These are phyloP conservation scores for Mionectes olivaceus DNA, from an alignment of 2,797 vertebrate species.

Conservation along the genomic window DNA sequence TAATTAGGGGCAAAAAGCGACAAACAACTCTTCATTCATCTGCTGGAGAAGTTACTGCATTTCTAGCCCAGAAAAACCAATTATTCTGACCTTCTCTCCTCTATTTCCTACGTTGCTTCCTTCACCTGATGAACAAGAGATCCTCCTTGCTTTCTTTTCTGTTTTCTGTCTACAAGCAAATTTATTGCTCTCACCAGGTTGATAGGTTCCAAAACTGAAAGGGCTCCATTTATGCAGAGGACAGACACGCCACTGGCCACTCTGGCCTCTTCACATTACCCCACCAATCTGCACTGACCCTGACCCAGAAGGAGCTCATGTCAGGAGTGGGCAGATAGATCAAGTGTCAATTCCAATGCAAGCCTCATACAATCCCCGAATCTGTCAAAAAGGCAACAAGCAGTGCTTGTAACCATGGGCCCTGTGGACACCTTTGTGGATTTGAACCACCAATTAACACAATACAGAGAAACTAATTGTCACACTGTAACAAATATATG, in stretches of 20 bases:
- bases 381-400: not conserved
- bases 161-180: constrained; percentile 36
- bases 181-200: constrained; percentile 16
- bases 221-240: constrained; percentile 3
- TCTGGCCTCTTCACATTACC: not conserved
- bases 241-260: not conserved
- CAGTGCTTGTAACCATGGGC: not conserved
- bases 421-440: not conserved
- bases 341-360: not conserved
- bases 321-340: not conserved
- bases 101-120: constrained; percentile 48
- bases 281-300: not conserved
- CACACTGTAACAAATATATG: not conserved
- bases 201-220: constrained; percentile 13
- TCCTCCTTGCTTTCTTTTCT: constrained; percentile 51
- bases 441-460: not conserved
- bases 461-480: not conserved
- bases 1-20: constrained; percentile 14
- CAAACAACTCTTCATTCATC: constrained; percentile 50
- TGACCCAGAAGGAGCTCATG: not conserved
- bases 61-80: constrained; percentile 40
- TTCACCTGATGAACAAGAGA: constrained; percentile 59
- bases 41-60: constrained; percentile 22
- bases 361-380: not conserved
- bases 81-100: constrained; percentile 43